Evolutionary conservation across 1,140 invertebrate species (phyloP).

Genomic region (Aleiodes sp.): DNA sequence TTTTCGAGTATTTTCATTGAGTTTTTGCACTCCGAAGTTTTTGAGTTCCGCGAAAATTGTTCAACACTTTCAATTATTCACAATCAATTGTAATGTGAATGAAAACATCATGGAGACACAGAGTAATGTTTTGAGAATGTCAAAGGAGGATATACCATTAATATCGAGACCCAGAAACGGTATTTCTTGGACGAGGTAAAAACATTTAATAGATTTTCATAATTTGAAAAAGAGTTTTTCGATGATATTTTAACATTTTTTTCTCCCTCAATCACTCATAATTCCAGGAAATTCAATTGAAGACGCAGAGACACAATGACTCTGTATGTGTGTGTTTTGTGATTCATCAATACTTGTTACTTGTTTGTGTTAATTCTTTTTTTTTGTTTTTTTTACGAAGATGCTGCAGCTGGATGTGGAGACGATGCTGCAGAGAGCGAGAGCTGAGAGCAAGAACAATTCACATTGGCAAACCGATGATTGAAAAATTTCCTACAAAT

Average conservation of each 20-base stretch:
- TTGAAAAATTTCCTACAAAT: constrained; percentile 91
- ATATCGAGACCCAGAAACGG: constrained; percentile 69
- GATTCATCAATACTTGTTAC: constrained; percentile 8
- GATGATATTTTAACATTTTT: no score
- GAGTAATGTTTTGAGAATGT: constrained; percentile 65
- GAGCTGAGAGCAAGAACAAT: constrained; percentile 75
- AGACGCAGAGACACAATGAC: neutral
- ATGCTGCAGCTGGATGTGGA: constrained; percentile 73
- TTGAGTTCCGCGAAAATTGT: no score
- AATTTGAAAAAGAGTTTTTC: neutral
- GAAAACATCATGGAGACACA: constrained; percentile 65
- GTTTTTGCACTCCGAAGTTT: no score
- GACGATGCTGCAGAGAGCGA: constrained; percentile 74
- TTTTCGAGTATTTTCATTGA: no score
- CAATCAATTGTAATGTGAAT: constrained; percentile 42
- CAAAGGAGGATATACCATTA: constrained; percentile 73
- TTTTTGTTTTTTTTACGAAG: constrained; percentile 52
- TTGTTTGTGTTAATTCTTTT: neutral
- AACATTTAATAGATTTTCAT: neutral
- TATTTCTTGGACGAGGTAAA: constrained; percentile 67
- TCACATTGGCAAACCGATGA: constrained; percentile 71
- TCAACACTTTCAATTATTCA: neutral
- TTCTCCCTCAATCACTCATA: no score
- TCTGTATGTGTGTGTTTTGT: neutral
- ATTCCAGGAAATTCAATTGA: neutral